Evolutionary conservation across 2,888 invertebrate genomes (phyloP).

Genomic region (Cordilura impudica): DNA sequence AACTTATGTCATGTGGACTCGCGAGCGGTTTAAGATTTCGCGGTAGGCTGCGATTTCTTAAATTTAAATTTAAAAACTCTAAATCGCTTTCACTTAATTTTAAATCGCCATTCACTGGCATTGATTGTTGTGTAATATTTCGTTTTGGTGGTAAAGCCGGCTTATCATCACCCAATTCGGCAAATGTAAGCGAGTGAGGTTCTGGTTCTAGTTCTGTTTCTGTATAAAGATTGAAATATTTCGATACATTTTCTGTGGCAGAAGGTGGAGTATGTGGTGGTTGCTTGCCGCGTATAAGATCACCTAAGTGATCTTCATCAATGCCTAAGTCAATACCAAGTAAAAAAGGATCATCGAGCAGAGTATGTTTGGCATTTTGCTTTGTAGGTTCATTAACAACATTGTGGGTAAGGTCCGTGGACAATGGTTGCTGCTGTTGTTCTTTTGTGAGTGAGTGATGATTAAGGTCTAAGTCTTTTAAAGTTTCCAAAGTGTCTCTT

Average conservation of each 20-base stretch:
- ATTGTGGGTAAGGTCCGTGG: neutral
- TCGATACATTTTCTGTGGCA: constrained; percentile 71
- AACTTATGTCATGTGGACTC: constrained; percentile 75
- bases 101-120: constrained; percentile 61
- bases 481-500: constrained; percentile 58
- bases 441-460: constrained; percentile 26
- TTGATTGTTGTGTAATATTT: constrained; percentile 46
- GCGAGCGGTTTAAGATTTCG: constrained; percentile 74
- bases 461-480: constrained; percentile 54
- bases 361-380: constrained; percentile 75
- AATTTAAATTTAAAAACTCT: constrained; percentile 75
- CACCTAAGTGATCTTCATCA: constrained; percentile 74
- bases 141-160: constrained; percentile 73
- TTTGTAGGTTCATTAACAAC: constrained; percentile 69
- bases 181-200: constrained; percentile 24
- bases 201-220: constrained; percentile 62
- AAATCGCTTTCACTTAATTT: constrained; percentile 76
- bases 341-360: constrained; percentile 78
- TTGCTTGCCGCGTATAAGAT: constrained; percentile 69
- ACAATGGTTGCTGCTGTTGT: constrained; percentile 8
- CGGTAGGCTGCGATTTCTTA: constrained; percentile 75
- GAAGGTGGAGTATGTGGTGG: constrained; percentile 59
- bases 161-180: constrained; percentile 63
- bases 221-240: constrained; percentile 70
- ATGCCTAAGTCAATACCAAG: constrained; percentile 76